Conservation (phyloP, 2,797 vertebrate genomes). For the Mergus octosetaceus region DNA sequence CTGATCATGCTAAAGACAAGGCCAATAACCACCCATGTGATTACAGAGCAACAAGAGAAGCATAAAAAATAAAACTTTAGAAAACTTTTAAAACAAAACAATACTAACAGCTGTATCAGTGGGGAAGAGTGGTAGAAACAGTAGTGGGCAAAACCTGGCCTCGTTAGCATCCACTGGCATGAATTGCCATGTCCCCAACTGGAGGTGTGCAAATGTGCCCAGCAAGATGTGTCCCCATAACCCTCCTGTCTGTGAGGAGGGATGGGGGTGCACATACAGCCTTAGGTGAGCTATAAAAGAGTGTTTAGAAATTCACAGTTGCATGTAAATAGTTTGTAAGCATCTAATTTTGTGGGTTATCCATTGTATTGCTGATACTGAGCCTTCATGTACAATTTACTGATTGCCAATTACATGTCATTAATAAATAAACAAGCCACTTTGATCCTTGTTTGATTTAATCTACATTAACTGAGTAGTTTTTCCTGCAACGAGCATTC, state of each 20-base stretch:
- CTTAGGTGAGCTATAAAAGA: no score
- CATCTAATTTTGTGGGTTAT: not conserved
- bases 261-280: accelerated
- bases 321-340: not conserved
- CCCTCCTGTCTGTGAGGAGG: not conserved
- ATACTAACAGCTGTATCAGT: not conserved
- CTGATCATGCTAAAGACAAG: not conserved
- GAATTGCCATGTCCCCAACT: not conserved
- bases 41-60: not conserved
- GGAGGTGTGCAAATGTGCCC: accelerated
- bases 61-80: not conserved
- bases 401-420: not conserved
- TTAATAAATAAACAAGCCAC: slow-evolving; percentile 1
- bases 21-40: not conserved
- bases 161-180: no score
- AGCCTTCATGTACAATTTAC: not conserved
- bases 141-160: not conserved
- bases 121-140: not conserved
- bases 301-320: not conserved
- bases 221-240: not conserved
- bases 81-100: not conserved
- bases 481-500: not conserved
- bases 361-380: not conserved
- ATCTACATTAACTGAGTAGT: not conserved
- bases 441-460: slow-evolving; percentile 12